A percentile compares a stretch with the other conserved stretches of the same genome.
Evolutionary conservation across 2,113 vertebrate species (phyloP).

Genomic region (Gavia stellata): DNA sequence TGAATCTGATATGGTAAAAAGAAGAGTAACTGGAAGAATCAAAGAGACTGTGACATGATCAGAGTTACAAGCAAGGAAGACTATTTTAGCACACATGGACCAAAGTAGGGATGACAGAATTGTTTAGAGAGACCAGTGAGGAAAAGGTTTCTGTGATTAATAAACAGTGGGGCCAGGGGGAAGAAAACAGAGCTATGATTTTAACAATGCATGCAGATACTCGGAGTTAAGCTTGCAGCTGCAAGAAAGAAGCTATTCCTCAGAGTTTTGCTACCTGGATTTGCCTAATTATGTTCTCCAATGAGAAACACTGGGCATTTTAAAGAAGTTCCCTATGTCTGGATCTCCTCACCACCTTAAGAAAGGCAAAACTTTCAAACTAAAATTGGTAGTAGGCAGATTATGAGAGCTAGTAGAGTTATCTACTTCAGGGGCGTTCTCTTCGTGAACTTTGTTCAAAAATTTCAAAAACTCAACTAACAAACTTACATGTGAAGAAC

Average conservation of each 20-base stretch:
- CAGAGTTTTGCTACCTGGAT: neutral
- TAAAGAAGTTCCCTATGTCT: neutral
- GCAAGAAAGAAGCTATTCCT: neutral
- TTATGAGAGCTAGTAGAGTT: neutral
- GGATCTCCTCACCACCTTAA: neutral
- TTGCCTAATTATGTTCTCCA: neutral
- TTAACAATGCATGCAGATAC: neutral
- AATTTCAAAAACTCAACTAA: neutral
- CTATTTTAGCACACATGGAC: neutral
- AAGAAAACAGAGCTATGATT: neutral
- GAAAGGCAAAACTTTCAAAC: neutral
- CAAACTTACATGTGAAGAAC: neutral
- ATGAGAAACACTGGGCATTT: neutral
- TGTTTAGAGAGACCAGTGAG: neutral
- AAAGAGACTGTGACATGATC: neutral
- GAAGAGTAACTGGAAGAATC: neutral
- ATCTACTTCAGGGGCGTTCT: neutral
- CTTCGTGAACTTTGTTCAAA: neutral
- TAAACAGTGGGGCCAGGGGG: neutral
- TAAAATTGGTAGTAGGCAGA: neutral
- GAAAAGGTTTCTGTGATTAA: neutral
- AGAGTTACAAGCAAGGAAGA: neutral
- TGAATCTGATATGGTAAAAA: neutral
- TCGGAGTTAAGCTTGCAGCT: neutral
- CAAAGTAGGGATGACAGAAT: neutral